Evolutionary conservation across 2,797 vertebrate genomes (phyloP).

Genomic region (Coregonus sp.): DNA sequence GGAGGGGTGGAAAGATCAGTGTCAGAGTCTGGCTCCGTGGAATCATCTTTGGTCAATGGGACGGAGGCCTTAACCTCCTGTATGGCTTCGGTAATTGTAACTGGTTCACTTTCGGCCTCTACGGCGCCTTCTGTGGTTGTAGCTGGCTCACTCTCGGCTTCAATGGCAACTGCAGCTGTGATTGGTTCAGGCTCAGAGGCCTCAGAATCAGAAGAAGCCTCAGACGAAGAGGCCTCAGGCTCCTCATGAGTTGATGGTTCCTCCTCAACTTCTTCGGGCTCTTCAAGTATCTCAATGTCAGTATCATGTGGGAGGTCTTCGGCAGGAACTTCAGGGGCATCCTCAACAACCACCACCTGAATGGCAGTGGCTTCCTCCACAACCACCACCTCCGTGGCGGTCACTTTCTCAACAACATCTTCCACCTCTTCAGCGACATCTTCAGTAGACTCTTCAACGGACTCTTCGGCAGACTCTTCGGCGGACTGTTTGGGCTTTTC

Average conservation of each 20-base stretch:
- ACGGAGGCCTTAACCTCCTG: constrained; percentile 8
- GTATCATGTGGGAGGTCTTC: background rate
- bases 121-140: background rate
- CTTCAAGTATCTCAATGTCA: constrained; percentile 7
- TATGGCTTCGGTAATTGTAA: background rate
- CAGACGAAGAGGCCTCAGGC: background rate
- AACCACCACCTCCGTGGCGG: background rate
- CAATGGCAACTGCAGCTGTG: background rate
- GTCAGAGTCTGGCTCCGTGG: constrained; percentile 15
- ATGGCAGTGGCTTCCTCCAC: background rate
- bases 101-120: too few relatives aligned
- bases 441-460: background rate
- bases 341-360: background rate
- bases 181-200: background rate
- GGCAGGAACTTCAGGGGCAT: background rate
- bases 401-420: background rate
- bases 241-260: background rate
- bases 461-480: background rate
- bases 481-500: background rate
- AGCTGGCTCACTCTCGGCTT: background rate
- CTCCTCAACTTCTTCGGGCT: background rate
- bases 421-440: background rate
- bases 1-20: constrained; percentile 1
- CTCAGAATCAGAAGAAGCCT: background rate
- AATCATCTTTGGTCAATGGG: background rate